A percentile compares a stretch with the other conserved stretches of the same genome.
These are phyloP conservation scores for Hypanus sabinus DNA, from an alignment of 2,113 vertebrate genomes.

Conservation along the genomic window DNA sequence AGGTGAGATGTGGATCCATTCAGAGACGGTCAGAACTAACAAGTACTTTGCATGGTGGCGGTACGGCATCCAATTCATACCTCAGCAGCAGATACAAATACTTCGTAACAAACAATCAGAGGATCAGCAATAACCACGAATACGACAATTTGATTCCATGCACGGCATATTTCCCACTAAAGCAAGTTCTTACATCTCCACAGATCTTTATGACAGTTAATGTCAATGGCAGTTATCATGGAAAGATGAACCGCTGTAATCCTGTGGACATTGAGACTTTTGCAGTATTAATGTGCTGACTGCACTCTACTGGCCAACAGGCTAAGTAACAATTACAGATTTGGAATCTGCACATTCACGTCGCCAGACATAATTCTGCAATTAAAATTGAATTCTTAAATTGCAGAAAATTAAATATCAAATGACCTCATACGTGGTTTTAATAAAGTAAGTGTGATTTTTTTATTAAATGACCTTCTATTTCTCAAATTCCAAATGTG, in stretches of 20 bases:
- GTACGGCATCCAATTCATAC: neutral
- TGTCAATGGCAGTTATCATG: too few species aligned
- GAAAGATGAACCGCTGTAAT: neutral
- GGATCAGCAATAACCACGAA: neutral
- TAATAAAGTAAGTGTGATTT: neutral
- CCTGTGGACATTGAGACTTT: neutral
- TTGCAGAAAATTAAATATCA: neutral
- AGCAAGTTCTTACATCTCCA: neutral
- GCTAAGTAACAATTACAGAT: constrained; percentile 10
- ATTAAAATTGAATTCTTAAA: neutral
- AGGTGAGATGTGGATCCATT: neutral
- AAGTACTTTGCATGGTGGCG: neutral
- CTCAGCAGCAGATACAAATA: neutral
- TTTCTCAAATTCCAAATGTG: neutral
- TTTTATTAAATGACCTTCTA: neutral
- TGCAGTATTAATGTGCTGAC: constrained; percentile 30
- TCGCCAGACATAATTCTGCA: neutral
- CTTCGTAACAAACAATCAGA: neutral
- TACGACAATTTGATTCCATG: neutral
- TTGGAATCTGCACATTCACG: too few species aligned
- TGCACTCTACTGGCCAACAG: constrained; percentile 31
- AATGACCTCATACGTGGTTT: too few species aligned
- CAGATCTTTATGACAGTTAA: neutral
- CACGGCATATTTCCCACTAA: neutral
- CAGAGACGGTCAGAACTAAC: neutral